Evolutionary conservation across 2,797 vertebrate genomes (phyloP).

Genomic region (Epinephelus malabaricus): DNA sequence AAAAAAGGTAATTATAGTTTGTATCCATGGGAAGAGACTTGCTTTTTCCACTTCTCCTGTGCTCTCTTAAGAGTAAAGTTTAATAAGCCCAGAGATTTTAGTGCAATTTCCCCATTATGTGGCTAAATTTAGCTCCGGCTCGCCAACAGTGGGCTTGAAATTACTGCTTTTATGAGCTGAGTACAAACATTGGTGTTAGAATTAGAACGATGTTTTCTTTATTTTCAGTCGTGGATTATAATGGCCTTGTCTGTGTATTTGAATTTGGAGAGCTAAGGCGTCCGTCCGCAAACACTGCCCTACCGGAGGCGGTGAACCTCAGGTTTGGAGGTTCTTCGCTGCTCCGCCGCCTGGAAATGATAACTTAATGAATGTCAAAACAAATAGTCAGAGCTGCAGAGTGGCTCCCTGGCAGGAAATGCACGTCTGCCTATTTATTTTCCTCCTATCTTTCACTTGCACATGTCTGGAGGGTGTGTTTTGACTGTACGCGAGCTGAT

Average conservation of each 20-base stretch:
- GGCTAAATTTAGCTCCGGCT: conserved; percentile 20
- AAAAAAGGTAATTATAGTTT: conserved; percentile 1
- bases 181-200: conserved; percentile 70
- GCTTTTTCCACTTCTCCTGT: conserved; percentile 1
- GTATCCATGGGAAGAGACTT: conserved; percentile 26
- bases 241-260: conserved; percentile 65
- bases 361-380: conserved; percentile 81
- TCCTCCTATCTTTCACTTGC: conserved; percentile 62
- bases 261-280: conserved; percentile 49
- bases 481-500: conserved; percentile 57
- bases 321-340: conserved; percentile 52
- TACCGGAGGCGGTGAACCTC: conserved; percentile 42
- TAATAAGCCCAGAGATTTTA: conserved; percentile 20
- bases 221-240: conserved; percentile 27
- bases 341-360: conserved; percentile 64
- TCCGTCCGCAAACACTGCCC: conserved; percentile 51
- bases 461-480: conserved; percentile 66
- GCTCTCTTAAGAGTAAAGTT: conserved; percentile 23
- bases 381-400: conserved; percentile 72
- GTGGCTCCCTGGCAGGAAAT: conserved; percentile 76
- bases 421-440: conserved; percentile 73
- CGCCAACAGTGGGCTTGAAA: conserved; percentile 26
- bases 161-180: conserved; percentile 21
- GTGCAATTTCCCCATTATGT: not conserved
- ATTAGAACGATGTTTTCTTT: conserved; percentile 66